These are phyloP conservation scores for Motacilla alba DNA, from an alignment of 2,113 vertebrate species.

Conservation along the genomic window DNA sequence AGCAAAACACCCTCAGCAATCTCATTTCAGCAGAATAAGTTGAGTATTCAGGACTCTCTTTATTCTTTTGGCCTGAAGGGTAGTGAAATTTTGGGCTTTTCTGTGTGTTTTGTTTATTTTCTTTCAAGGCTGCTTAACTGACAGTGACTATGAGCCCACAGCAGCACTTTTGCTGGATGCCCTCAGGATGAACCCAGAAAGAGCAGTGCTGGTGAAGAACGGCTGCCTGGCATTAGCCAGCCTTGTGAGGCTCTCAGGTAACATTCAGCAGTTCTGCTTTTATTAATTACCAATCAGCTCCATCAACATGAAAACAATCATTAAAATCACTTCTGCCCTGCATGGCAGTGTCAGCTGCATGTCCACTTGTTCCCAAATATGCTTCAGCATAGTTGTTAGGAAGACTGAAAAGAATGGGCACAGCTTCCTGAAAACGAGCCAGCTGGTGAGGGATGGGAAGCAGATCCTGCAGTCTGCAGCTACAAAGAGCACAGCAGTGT, in stretches of 20 bases:
- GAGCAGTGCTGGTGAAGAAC: slow-evolving; percentile 62
- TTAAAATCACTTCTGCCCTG: not conserved
- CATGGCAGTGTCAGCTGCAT: not conserved
- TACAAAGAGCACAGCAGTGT: not conserved
- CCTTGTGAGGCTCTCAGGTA: slow-evolving; percentile 73
- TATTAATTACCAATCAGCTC: not conserved
- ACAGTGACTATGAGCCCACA: slow-evolving; percentile 47
- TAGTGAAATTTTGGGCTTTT: not conserved
- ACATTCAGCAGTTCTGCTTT: not conserved
- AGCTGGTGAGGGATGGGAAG: not conserved
- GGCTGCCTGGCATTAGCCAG: slow-evolving; percentile 64
- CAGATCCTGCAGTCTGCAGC: not conserved
- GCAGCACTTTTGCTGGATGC: slow-evolving; percentile 45
- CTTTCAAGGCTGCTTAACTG: slow-evolving; percentile 58
- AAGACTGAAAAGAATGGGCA: not conserved
- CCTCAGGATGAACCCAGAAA: slow-evolving; percentile 23
- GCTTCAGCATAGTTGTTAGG: not conserved
- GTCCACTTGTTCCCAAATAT: not conserved
- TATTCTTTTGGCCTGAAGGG: not conserved
- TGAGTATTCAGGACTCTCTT: not conserved
- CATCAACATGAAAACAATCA: not conserved
- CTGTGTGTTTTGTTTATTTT: not conserved
- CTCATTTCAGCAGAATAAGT: not conserved
- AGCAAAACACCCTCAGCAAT: not conserved
- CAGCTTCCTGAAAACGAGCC: not conserved